These are phyloP conservation scores for Channa maculata DNA, from an alignment of 2,113 vertebrate species.

Conservation along the genomic window DNA sequence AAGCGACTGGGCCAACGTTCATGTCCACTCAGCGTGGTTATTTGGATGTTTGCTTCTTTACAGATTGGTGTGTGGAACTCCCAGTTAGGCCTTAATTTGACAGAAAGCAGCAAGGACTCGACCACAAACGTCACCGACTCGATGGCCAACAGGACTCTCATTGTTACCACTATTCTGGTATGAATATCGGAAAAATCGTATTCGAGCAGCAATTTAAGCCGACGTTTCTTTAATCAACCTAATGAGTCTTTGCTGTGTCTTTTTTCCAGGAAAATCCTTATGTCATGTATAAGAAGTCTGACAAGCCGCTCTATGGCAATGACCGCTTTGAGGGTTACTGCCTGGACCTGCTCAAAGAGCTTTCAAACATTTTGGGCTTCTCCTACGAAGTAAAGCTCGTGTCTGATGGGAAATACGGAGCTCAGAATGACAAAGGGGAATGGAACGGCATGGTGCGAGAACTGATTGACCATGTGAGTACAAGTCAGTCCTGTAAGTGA, in stretches of 20 bases:
- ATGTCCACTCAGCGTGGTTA: conserved; percentile 10
- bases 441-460: conserved; percentile 99
- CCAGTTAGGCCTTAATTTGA: conserved; percentile 95
- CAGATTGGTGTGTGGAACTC: conserved; percentile 98
- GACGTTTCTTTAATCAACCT: neutral
- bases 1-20: neutral
- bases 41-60: conserved; percentile 17
- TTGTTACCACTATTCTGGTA: conserved; percentile 96
- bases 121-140: conserved; percentile 92
- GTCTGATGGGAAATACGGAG: conserved; percentile 97
- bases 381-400: conserved; percentile 97
- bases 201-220: neutral
- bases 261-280: conserved; percentile 94
- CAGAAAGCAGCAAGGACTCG: conserved; percentile 88
- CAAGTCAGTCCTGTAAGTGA: neutral
- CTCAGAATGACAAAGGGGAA: conserved; percentile 97
- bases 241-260: neutral
- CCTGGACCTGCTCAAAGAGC: conserved; percentile 95
- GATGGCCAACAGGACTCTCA: conserved; percentile 93
- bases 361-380: conserved; percentile 96
- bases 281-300: conserved; percentile 98
- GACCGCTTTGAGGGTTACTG: conserved; percentile 99
- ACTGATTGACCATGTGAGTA: conserved; percentile 96
- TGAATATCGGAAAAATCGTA: neutral
- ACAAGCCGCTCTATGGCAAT: conserved; percentile 96